Base-by-base conservation (phyloP, 2,113 vertebrate genomes). In the rabbit (Oryctolagus cuniculus) region DNA sequence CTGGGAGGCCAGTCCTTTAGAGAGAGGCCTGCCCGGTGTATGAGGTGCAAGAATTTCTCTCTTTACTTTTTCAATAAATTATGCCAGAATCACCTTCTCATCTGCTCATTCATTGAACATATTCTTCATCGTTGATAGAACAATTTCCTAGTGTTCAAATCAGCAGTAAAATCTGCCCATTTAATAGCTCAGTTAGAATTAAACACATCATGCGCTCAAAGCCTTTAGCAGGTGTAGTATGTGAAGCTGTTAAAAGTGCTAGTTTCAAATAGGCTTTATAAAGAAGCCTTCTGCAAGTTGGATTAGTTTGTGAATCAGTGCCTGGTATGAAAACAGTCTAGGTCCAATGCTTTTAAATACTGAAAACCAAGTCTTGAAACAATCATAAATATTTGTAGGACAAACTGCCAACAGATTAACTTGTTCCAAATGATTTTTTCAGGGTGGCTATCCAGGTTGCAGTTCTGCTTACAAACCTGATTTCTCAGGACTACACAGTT, bases 161-260 rank as follows among this genome's bases (percentile, higher is more conserved):
- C 44, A 44, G 44, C 44, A 44, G 44, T 44, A 44, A 22, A 78
- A n/a, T 44, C 36, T 51, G 16, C 10, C 38, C 29, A 15, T 55
- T 38, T 22, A 1, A 7, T 2, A 31, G 1, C 16, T 7, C 15
- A 49, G 12, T 31, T 31, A 49, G 10, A 44, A 69, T 11, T 75
- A 78, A 66, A 55, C 3, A 15, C 5, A 5, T 24, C 16, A 55
- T 27, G 19, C 6, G 24, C 24, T 25, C 6, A 27, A 22, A 75
- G 8, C 11, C 34, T 55, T 51, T 2, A 51, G 19, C 8, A 31
- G 16, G 29, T 27, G 21, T 8, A 15, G 6, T 10, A 11, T 0
- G 29, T 5, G 22, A 34, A 10, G 6, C 34, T n/a, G 36, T n/a
- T 2, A 0, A 2, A 34, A 44, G 9, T 7, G 12, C 16, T 75